phyloP scores from a whole-genome alignment of 2,113 vertebrate genomes.

The Hyperoodon ampullatus region DNA sequence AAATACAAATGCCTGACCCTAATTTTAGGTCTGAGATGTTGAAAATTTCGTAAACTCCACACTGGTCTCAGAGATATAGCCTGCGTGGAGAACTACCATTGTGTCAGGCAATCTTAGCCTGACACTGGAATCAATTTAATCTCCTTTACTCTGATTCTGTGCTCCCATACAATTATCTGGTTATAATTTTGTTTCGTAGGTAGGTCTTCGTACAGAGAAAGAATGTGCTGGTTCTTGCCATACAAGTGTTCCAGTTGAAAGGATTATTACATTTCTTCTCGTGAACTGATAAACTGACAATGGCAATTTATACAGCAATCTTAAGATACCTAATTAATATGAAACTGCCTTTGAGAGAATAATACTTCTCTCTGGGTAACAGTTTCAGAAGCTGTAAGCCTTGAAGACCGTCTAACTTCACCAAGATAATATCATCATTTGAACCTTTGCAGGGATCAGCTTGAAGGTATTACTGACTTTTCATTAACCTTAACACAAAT shows the following conservation, averaged over 20 bases:
- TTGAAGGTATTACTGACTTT: background rate
- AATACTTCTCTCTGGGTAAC: background rate
- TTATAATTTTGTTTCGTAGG: background rate
- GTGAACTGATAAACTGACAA: background rate
- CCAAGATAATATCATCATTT: background rate
- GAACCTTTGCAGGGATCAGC: background rate
- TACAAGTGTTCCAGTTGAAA: background rate
- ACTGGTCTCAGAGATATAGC: background rate
- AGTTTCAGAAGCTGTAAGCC: background rate
- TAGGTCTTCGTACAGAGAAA: background rate
- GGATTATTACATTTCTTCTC: background rate
- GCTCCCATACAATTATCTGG: background rate
- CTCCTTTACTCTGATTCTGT: background rate
- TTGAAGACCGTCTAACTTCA: background rate
- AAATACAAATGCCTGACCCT: background rate
- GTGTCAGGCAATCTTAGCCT: background rate
- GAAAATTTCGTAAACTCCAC: background rate
- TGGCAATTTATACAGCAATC: background rate
- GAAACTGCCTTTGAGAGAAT: background rate
- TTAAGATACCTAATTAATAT: background rate
- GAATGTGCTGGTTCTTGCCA: background rate
- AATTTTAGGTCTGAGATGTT: background rate
- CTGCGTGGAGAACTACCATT: background rate
- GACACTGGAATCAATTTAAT: background rate
- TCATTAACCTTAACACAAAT: constrained; percentile 17